These are phyloP conservation scores for Sebastes hopkinsi DNA, from an alignment of 2,797 vertebrate species.

Conservation along the genomic window DNA sequence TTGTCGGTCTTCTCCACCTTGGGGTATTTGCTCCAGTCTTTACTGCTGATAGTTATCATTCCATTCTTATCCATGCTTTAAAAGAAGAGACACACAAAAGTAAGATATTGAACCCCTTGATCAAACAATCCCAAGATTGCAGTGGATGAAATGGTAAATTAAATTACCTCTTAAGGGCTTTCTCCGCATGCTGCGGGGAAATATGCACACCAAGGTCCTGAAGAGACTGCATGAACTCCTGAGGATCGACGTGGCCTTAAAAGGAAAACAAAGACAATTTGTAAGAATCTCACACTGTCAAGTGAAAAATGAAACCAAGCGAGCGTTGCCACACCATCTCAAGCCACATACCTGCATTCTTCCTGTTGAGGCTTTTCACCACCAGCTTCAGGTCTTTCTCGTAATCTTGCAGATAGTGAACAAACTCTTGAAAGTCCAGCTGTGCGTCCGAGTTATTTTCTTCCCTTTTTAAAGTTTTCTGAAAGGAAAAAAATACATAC, in stretches of 20 bases:
- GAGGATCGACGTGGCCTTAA: slow-evolving; percentile 87
- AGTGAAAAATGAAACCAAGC: not conserved
- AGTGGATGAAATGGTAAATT: not conserved
- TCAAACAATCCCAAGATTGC: not conserved
- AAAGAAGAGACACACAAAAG: not conserved
- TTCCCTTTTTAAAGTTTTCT: slow-evolving; percentile 91
- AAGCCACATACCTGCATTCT: slow-evolving; percentile 86
- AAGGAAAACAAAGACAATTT: not conserved
- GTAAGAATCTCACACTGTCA: not conserved
- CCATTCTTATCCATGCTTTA: slow-evolving; percentile 96
- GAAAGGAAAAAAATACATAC: not conserved
- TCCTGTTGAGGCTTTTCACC: slow-evolving; percentile 91
- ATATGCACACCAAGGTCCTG: slow-evolving; percentile 93
- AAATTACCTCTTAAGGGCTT: slow-evolving; percentile 90
- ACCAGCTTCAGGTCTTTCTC: slow-evolving; percentile 96
- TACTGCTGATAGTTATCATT: slow-evolving; percentile 94
- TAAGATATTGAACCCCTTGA: not conserved
- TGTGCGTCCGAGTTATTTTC: slow-evolving; percentile 86
- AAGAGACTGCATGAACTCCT: slow-evolving; percentile 93
- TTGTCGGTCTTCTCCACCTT: slow-evolving; percentile 88
- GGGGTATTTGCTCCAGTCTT: slow-evolving; percentile 93
- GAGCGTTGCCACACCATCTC: rapidly evolving
- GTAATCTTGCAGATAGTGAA: slow-evolving; percentile 95
- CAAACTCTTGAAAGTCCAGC: slow-evolving; percentile 96
- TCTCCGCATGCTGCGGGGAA: slow-evolving; percentile 91